Base-by-base conservation (phyloP, 2,113 vertebrate genomes). In the Mesocricetus auratus region DNA sequence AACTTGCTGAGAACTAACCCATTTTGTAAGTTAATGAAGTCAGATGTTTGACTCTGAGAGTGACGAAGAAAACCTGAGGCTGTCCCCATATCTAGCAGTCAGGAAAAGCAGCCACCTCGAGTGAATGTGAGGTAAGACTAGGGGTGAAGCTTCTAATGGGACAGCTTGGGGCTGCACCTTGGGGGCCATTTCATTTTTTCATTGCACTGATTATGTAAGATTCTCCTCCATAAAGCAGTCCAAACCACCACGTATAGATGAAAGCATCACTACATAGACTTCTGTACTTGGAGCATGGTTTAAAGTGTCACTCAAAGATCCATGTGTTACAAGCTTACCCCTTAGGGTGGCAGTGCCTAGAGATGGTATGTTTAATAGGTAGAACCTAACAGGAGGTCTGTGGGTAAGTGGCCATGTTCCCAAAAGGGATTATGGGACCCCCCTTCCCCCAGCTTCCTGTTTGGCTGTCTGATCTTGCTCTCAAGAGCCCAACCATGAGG, bases 101-200 rank as follows among this genome's bases (percentile, higher is more conserved):
- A 45, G 71, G 45, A 66, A 66, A 89, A 89, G 39, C 10, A 53
- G 36, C 22, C 90, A 0, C 17, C n/a, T 36, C 11, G 26, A 73
- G 50, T 7, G 79, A 79, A 58, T 31, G 22, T 68, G 79, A 93
- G 47, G 58, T 29, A 42, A 36, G 81, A n/a, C 64, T 15, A 1
- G 4, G 24, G 36, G 4, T 29, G 2, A 60, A 7, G 22, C 9
- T 15, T 1, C 26, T 4, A n/a, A 3, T 7, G 2, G 3, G 45
- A 2, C 15, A 36, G 81, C 87, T 82, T 82, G 42, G 39, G 45
- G 75, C 10, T 47, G 1, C 4, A 53, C 11, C 42, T 33, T 53
- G 10, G 12, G 78, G 53, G 8, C 71, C 19, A 1, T 7, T 36
- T 69, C 19, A 83, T 78, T 8, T 19, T 42, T 53, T 50, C 68